Evolutionary conservation across 2,113 vertebrate genomes (phyloP), one percentile per base, ranked within the genome.

Genomic region (Dicaeum eximium): DNA sequence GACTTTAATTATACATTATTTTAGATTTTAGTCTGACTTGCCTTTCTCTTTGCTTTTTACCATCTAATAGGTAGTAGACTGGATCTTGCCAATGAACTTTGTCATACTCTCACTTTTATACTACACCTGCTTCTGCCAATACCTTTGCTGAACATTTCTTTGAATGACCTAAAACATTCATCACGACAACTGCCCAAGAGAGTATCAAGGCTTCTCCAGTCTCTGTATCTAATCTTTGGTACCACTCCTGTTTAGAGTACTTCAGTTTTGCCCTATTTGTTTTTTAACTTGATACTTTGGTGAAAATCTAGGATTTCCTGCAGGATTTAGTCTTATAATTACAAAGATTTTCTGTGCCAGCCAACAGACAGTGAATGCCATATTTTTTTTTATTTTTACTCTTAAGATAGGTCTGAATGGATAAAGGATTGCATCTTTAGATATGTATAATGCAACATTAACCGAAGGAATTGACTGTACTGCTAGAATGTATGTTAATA

Each of bases 141-240:
- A 16, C 2, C 22, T 57, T 62, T 86, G 9, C 19, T 53, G 54
- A 15, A 28, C 27, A 10, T 47, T 47, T 54, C 20, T 40, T 42
- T 37, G 31, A 65, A 42, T 56, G 11, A 35, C 17, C 18, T 56
- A 37, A 42, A 48, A 9, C 4, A 9, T 19, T 37, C 5, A 28
- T 50, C 37, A 44, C 0, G 1, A 31, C 42, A 48, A 11, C 3
- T 44, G 2, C 3, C 28, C 5, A 65, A 33, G 17, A 62, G 15
- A 70, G 5, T 44, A 53, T 30, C 8, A 71, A 86, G 13, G 2
- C 5, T 83, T 80, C 23, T 62, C 7, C 10, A 67, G 8, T 31
- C 4, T 51, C 16, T 54, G 18, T 51, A 51, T 75, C 22, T 62
- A 15, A 53, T 31, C 12, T 54, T 75, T 71, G 5, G 9, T 10